Base-by-base conservation (phyloP, 2,113 vertebrate genomes). In the Triplophysa rosa region DNA sequence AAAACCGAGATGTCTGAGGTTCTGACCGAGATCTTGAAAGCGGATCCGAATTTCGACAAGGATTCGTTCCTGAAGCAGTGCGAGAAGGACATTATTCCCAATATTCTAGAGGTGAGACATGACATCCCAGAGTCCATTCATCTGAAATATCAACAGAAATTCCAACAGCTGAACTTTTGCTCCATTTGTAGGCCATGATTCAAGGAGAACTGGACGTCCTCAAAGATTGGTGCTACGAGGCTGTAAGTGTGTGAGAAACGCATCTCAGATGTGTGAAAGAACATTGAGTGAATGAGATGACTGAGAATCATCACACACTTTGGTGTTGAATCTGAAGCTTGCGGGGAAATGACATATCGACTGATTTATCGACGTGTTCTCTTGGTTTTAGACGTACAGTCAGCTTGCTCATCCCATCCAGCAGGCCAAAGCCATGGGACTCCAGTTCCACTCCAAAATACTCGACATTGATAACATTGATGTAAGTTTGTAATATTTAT, bases 221-320 rank as follows among this genome's bases (percentile, higher is more conserved):
- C 85, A 97, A 94, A 90, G 98, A 99, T 78, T 99, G 98, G 97
- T 98, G 97, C 90, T 98, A 98, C 4, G 97, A 99, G 93, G 97
- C 96, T 40, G 97, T 99, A 91, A 86, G 94, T 92, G 19, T 24
- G 16, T 23, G 12, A 23, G 6, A 65, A 40, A 2, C 1, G 2
- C 54, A 8, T n/a, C 8, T 58, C 19, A 8, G 54, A 58, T 58
- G n/a, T 58, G 7, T 58, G 33, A 37, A 37, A 7, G 33, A 37
- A 37, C 33, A 37, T 37, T 37, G 33, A 37, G 33, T 8, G 33
- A 7, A 37, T 37, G 33, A 37, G 33, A 37, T 37, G 6, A 37
- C 47, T 49, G 47, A 49, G 47, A 56, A 19, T 8, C 14, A 19
- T n/a, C 52, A 56, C 52, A n/a, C 17, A 56, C 52, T 19, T 56